Evolutionary conservation across 30 jellyfish, hydroid and myxozoan species (phyloP).

Genomic region (Sanderia malayensis): DNA sequence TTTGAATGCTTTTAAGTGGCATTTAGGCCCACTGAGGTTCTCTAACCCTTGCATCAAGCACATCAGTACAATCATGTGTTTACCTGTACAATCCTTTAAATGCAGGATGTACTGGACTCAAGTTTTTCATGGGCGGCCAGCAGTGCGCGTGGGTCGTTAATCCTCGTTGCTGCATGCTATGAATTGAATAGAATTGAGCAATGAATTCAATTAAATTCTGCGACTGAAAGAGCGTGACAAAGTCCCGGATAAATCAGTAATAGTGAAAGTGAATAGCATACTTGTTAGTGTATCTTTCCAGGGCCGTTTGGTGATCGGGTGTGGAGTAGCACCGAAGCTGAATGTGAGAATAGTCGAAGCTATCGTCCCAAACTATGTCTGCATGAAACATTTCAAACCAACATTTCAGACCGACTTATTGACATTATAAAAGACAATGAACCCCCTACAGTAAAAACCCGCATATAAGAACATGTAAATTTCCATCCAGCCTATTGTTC

Average conservation of each 20-base stretch:
- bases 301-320: constrained; percentile 63
- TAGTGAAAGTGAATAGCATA: constrained; percentile 10
- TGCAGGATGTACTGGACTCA: constrained; percentile 43
- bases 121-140: constrained; percentile 68
- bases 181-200: too few relatives aligned
- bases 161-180: constrained; percentile 47
- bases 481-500: too few relatives aligned
- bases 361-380: constrained; percentile 64
- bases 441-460: too few relatives aligned
- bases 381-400: too few relatives aligned
- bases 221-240: not conserved
- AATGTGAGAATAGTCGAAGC: constrained; percentile 58
- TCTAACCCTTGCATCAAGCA: too few relatives aligned
- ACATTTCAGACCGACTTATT: too few relatives aligned
- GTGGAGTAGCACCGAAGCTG: constrained; percentile 40
- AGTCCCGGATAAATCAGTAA: not conserved
- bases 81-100: constrained; percentile 46
- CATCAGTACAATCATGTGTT: too few relatives aligned
- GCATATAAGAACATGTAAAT: too few relatives aligned
- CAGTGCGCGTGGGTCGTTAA: constrained; percentile 38
- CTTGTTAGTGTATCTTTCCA: constrained; percentile 56
- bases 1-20: too few relatives aligned
- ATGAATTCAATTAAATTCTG: not conserved
- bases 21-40: too few relatives aligned
- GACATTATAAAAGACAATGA: too few relatives aligned